Evolutionary conservation across 2,888 invertebrate species (phyloP).

Genomic region (Drosophila meridiana): DNA sequence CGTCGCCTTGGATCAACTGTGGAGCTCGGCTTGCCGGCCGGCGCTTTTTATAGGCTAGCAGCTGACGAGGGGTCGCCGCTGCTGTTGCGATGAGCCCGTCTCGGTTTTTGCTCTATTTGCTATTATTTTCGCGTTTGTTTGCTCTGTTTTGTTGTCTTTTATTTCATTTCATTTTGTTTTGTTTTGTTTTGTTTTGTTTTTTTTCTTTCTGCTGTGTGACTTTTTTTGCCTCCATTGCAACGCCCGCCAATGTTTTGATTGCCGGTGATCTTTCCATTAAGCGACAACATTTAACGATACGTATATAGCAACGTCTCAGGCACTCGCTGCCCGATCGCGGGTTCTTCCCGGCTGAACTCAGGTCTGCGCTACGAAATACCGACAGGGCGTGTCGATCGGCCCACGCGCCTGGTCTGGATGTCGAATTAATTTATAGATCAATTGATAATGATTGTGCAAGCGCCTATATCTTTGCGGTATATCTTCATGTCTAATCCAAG

Average conservation of each 20-base stretch:
- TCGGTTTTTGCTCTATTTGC: conserved; percentile 41
- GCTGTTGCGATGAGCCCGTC: conserved; percentile 11
- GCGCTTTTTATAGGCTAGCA: conserved; percentile 58
- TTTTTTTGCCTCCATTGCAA: conserved; percentile 3
- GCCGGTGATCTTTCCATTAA: conserved; percentile 56
- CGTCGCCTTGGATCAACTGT: conserved; percentile 64
- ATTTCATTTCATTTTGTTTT: not conserved
- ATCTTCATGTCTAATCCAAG: not conserved
- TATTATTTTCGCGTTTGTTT: conserved; percentile 21
- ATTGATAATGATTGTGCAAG: not conserved
- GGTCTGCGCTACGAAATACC: conserved; percentile 36
- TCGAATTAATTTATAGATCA: not conserved
- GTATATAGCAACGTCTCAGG: conserved; percentile 28
- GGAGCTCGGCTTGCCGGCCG: conserved; percentile 59
- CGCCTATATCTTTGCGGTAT: not conserved
- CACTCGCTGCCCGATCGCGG: conserved; percentile 20
- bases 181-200: conserved; percentile 11
- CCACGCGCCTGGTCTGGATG: not conserved
- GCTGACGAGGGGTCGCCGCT: conserved; percentile 15
- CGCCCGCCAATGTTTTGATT: conserved; percentile 44
- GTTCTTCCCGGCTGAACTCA: conserved; percentile 48
- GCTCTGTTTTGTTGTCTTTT: conserved; percentile 24
- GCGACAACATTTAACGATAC: conserved; percentile 23
- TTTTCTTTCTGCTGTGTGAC: not conserved
- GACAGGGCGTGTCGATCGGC: conserved; percentile 14